Evolutionary conservation across 2,797 vertebrate species (phyloP), one percentile per base, ranked within the genome.

Genomic region (Anguilla megastoma): DNA sequence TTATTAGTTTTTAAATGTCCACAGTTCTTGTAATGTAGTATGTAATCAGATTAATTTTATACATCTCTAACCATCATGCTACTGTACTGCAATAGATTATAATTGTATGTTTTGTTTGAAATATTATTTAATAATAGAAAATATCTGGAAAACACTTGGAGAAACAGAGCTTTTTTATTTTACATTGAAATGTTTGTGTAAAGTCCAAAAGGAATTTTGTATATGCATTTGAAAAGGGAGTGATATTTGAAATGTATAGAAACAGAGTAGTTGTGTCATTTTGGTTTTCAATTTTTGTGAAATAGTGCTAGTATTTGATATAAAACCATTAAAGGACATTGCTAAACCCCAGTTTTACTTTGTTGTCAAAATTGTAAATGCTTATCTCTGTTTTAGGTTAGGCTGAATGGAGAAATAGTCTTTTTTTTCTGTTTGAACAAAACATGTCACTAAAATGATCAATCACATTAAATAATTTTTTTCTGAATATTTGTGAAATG

Each of bases 321-420:
- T 82, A 82, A 82, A 82, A 82, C 79, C 79, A 82, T 82, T 82
- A 82, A 82, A 82, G 50, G 2, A 48, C 36, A 82, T 82, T 48
- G 45, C 79, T 50, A 82, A 82, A 82, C 45, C 69, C n/a, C 66
- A 16, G 74, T 79, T 24, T 50, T 41, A 79, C 33, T 7, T 30
- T 79, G 74, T 41, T 41, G 74, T 79, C 33, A 66, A 66, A 66
- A 66, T 27, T n/a, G 63, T n/a, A n/a, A 66, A 66, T 66, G 24
- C 63, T 24, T 66, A 2, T 74, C 71, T 16, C 27, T 2, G 36
- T 74, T 74, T 74, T 74, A 66, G 2, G 5, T 33, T 41, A 41
- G 36, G 36, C 36, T 41, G 36, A 41, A 41, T 41, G 36, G 36
- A 41, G 36, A 41, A 41, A 41, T 41, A 41, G 36, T 41, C 2